Base-by-base conservation (phyloP, 2,113 vertebrate species). In the Martes martes region DNA sequence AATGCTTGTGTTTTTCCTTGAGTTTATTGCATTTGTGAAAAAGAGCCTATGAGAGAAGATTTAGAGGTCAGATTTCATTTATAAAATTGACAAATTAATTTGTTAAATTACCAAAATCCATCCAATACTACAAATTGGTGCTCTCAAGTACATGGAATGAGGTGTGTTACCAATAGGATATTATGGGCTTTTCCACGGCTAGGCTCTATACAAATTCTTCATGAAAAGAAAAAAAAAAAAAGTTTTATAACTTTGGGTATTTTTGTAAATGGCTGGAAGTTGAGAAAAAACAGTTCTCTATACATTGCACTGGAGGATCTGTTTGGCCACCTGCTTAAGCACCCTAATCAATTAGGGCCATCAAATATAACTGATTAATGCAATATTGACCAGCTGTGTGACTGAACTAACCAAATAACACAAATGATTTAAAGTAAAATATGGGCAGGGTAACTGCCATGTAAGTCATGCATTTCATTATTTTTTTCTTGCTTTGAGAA, bases 401-500 rank as follows among this genome's bases (percentile, higher is more conserved):
- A 61, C 9, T 92, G 24, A 87, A 69, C 28, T 84, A 94, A 82
- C 21, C 24, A 57, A 94, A 89, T 79, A 63, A 57, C 31, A 31
- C 24, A 57, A 39, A 86, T 21, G 28, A 82, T 74, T 91, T 67
- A 50, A 76, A 45, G 26, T 71, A 33, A 95, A 73, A 71, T 76
- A 42, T 76, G 26, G 78, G 11, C 33, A 95, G 15, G 13, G 26
- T 42, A 55, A 83, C 42, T 82, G 14, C 4, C 3, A 4, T 36
- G 47, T 42, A 88, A 95, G 88, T 95, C n/a, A 80, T 80, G 94
- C 36, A 18, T 93, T 96, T 57, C 71, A 71, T 92, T 80, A 76
- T 39, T 80, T 57, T 74, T 7, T n/a, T 59, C 19, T 42, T 71
- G 24, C 3, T 69, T 39, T 95, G 21, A 39, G 39, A 93, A 39